Evolutionary conservation across 2,113 vertebrate species (phyloP).

Genomic region (Benitochromis conjunctus): DNA sequence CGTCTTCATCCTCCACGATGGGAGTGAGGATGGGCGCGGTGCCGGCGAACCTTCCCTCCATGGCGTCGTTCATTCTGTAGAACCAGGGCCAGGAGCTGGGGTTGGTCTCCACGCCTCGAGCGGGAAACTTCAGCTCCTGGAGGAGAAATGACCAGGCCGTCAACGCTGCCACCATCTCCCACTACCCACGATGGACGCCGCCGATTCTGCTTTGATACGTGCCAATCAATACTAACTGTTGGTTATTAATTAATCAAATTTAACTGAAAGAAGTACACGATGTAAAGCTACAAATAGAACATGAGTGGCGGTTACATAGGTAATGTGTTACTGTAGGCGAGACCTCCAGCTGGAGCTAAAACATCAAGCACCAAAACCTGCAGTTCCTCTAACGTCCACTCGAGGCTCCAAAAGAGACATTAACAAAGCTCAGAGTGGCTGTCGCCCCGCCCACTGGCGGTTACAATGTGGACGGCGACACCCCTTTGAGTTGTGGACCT

Average conservation of each 20-base stretch:
- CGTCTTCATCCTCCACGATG: slow-evolving; percentile 62
- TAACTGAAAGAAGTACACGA: neutral
- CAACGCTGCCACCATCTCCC: neutral
- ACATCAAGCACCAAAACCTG: neutral
- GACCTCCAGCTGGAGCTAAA: too few species aligned
- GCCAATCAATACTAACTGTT: neutral
- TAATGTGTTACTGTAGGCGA: too few species aligned
- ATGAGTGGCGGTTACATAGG: neutral
- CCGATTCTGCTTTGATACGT: neutral
- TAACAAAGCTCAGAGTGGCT: neutral
- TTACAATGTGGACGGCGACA: fast-evolving
- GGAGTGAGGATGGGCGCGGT: slow-evolving; percentile 58
- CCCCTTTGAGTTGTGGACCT: neutral
- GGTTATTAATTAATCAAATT: neutral
- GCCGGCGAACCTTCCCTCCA: slow-evolving; percentile 64
- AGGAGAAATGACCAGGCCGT: neutral
- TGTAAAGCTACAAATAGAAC: neutral
- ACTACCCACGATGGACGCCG: neutral
- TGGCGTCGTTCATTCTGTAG: slow-evolving; percentile 73
- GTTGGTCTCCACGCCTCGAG: slow-evolving; percentile 55
- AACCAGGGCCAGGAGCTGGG: slow-evolving; percentile 76
- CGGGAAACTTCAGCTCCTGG: slow-evolving; percentile 67
- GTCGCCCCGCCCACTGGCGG: neutral
- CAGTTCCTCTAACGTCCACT: neutral
- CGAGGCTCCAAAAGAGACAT: neutral